Base-by-base conservation (phyloP, 2,113 vertebrate species). In the Nymphicus hollandicus region DNA sequence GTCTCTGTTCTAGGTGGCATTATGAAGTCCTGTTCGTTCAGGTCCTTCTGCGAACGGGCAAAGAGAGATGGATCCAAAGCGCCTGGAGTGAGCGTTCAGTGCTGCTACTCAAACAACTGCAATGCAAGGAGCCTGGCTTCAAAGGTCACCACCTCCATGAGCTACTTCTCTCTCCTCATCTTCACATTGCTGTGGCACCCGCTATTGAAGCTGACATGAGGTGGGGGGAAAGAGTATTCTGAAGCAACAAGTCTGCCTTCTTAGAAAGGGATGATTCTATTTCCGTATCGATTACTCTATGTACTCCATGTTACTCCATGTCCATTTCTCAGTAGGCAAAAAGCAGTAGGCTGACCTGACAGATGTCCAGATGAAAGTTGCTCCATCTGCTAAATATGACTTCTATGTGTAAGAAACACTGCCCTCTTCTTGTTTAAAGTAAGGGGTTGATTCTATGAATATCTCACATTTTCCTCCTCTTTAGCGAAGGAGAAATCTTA, bases 11-110 rank as follows among this genome's bases (percentile, higher is more conserved):
- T 89, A 99, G 99, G 97, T 95, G 98, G 98, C 4, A 97, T 99
- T 66, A 98, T 99, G 98, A 99, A 99, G 97, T 98, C 99, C 14
- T 99, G 99, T 87, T 99, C 98, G 19, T 99, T 98, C 97, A 98
- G 97, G 95, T 98, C 99, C 35, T 99, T 99, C 96, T 99, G 98
- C 56, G 99, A 98, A 91, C 98, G 98, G 89, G 98, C 98, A 4
- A 96, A 96, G 98, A 98, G 98, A 77, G 98, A 98, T 44, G 98
- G 98, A 17, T 97, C 98, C 91, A 95, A 97, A 56, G 97, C 98
- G 0, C 98, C 98, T 0, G 98, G 99, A 1, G 97, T 99, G 81
- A 98, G 91, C 61, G 97, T 99, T 78, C 97, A 98, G 91, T 99
- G 99, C 98, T 99, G 99, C 97, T 99, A 98, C 97, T 98, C 98